Percentiles rank a stretch among this genome's conserved stretches.
Conservation (phyloP, 1,140 invertebrate species). For the Meloidogyne hapla region DNA sequence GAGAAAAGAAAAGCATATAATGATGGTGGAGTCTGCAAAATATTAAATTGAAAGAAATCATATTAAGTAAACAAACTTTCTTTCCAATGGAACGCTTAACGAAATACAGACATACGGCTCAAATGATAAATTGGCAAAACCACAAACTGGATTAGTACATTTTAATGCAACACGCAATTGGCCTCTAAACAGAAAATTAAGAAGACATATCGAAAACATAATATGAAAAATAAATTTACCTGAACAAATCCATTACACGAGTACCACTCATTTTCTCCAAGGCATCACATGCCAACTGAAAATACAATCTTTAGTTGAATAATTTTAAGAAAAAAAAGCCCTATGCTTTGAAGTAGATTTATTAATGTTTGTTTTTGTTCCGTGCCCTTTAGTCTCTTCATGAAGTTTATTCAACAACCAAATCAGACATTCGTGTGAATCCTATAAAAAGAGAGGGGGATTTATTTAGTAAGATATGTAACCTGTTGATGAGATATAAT, state of each 20-base stretch:
- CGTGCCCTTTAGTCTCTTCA: conserved; percentile 89
- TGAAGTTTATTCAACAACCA: conserved; percentile 95
- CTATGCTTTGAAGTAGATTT: neutral
- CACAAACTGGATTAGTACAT: conserved; percentile 78
- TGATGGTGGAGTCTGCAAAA: conserved; percentile 17
- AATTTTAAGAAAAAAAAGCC: conserved; percentile 9
- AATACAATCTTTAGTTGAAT: neutral
- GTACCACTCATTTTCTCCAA: conserved; percentile 82
- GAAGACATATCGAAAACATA: too few species aligned
- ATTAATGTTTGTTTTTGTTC: conserved; percentile 81
- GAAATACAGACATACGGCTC: conserved; percentile 95
- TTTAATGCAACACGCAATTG: conserved; percentile 80
- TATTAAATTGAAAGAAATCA: conserved; percentile 64
- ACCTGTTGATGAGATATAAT: conserved; percentile 80
- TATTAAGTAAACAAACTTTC: conserved; percentile 70
- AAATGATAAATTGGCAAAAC: conserved; percentile 88
- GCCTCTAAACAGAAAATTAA: conserved; percentile 64
- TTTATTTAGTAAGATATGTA: conserved; percentile 44
- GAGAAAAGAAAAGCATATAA: conserved; percentile 37
- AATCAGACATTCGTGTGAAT: conserved; percentile 92
- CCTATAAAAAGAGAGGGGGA: conserved; percentile 69
- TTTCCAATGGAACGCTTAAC: conserved; percentile 81
- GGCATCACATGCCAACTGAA: conserved; percentile 79
- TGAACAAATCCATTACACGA: conserved; percentile 87
- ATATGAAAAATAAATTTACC: neutral